A percentile compares a stretch with the other conserved stretches of the same genome.
phyloP scores from a whole-genome alignment of 2,888 invertebrate species.

The Poecilobothrus nobilitatus region DNA sequence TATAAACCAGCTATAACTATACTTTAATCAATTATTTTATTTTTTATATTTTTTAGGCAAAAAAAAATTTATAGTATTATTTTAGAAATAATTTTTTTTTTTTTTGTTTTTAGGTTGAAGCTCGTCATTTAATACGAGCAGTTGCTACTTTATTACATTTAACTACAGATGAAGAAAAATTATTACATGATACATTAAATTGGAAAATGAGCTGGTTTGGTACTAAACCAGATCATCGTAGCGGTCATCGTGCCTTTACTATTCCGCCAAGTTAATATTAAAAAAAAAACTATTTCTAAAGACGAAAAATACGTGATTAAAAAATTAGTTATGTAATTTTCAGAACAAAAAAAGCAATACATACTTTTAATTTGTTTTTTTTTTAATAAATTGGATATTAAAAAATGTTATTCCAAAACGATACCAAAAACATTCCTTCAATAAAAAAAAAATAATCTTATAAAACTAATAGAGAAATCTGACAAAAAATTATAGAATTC shows the following conservation, averaged over 20 bases:
- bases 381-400: background rate
- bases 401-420: background rate
- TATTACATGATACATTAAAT: conserved; percentile 53
- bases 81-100: conserved; percentile 21
- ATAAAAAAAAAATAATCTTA: too few species aligned
- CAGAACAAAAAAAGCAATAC: too few species aligned
- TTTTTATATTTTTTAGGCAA: background rate
- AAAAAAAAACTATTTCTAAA: background rate
- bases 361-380: background rate
- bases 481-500: too few species aligned
- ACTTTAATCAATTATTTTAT: too few species aligned
- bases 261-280: conserved; percentile 53
- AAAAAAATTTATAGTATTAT: too few species aligned
- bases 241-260: conserved; percentile 48
- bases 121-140: conserved; percentile 80
- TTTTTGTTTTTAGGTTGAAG: conserved; percentile 50
- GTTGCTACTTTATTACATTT: conserved; percentile 76
- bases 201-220: conserved; percentile 48
- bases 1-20: too few species aligned
- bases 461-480: too few species aligned
- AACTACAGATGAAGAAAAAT: conserved; percentile 75
- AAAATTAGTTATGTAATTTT: too few species aligned
- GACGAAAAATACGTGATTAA: background rate
- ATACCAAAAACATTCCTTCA: background rate
- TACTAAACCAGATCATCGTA: conserved; percentile 50